These are phyloP conservation scores for Mizuhopecten yessoensis DNA, from an alignment of 1,140 invertebrate species.

Conservation along the genomic window DNA sequence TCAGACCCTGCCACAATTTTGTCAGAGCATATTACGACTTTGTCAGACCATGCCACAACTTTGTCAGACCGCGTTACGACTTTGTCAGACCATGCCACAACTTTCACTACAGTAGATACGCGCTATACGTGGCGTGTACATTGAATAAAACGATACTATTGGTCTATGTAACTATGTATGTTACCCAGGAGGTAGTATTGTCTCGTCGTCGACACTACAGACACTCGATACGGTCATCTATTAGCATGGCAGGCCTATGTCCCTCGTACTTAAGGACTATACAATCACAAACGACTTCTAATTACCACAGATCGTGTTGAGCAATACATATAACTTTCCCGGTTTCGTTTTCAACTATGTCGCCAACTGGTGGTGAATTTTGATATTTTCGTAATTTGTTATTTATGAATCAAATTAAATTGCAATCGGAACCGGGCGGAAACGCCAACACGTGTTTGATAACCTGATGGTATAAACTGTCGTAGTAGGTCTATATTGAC, in stretches of 20 bases:
- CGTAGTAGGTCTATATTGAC: background rate
- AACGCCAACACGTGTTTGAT: background rate
- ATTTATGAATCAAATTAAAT: constrained; percentile 40
- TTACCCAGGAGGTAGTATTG: background rate
- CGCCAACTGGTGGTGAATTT: background rate
- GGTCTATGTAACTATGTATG: no score
- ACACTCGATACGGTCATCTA: background rate
- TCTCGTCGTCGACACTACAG: background rate
- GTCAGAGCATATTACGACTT: no score
- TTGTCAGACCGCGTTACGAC: no score
- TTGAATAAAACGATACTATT: no score
- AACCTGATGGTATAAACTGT: background rate
- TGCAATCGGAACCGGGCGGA: background rate
- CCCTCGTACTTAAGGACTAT: background rate
- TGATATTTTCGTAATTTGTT: constrained; percentile 27
- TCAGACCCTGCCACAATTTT: no score
- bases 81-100: no score
- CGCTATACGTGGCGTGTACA: no score
- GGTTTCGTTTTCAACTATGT: background rate
- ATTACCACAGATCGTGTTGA: background rate
- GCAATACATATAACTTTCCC: background rate
- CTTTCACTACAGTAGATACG: no score
- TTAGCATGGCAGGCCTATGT: background rate
- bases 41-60: no score
- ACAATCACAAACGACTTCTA: background rate